phyloP scores from a whole-genome alignment of 2,888 invertebrate species.

The Candidula unifasciata region DNA sequence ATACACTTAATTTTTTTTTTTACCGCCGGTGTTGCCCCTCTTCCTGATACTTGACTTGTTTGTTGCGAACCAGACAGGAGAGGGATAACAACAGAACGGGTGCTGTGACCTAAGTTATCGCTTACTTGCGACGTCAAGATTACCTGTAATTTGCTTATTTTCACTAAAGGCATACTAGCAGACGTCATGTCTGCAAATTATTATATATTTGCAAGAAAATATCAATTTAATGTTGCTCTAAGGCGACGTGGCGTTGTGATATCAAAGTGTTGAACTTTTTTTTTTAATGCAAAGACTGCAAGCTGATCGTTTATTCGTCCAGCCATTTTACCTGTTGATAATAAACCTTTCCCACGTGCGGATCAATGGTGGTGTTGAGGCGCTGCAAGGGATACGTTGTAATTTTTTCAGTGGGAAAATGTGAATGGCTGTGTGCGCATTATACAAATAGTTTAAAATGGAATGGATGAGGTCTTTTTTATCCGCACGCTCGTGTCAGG shows the following conservation, averaged over 20 bases:
- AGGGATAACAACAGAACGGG: too few species aligned
- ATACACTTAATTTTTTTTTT: not conserved
- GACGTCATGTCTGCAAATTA: too few species aligned
- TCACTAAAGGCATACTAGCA: too few species aligned
- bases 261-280: not conserved
- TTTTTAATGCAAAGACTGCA: not conserved
- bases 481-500: too few species aligned
- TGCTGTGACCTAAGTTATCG: too few species aligned
- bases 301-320: not conserved
- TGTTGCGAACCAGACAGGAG: too few species aligned
- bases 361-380: slow-evolving; percentile 38
- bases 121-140: too few species aligned
- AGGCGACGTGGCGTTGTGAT: slow-evolving; percentile 6
- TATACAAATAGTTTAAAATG: not conserved
- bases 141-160: too few species aligned
- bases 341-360: slow-evolving; percentile 31
- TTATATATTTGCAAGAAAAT: too few species aligned
- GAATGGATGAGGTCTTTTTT: not conserved
- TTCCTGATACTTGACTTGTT: too few species aligned
- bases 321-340: not conserved
- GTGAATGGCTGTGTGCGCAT: too few species aligned
- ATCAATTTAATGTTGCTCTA: not conserved
- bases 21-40: not conserved
- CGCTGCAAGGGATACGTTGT: slow-evolving; percentile 23
- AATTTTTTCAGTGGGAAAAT: too few species aligned